These are phyloP conservation scores for Hylaea fasciaria DNA, from an alignment of 2,888 invertebrate genomes.

Conservation along the genomic window DNA sequence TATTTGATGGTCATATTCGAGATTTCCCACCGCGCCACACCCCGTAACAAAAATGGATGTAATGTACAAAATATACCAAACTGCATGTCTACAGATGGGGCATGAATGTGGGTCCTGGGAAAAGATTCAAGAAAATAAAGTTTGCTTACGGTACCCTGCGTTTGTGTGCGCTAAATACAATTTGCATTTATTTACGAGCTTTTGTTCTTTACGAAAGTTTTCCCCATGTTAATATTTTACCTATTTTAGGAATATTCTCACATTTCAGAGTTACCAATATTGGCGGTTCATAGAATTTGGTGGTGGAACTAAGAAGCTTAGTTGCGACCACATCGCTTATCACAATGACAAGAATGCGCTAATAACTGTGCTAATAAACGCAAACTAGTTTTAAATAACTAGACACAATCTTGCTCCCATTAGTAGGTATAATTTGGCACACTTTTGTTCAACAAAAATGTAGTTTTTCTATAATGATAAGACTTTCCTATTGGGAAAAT, in stretches of 20 bases:
- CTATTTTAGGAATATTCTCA: neutral
- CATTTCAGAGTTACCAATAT: no score
- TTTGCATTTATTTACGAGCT: conserved; percentile 18
- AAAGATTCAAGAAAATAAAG: conserved; percentile 9
- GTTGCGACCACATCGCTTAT: no score
- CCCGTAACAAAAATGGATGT: neutral
- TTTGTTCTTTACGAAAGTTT: conserved; percentile 8
- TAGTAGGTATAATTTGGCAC: no score
- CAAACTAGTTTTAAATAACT: no score
- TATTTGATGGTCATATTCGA: neutral
- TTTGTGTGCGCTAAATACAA: conserved; percentile 13
- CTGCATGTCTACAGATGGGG: neutral
- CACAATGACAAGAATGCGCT: no score
- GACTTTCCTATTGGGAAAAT: no score
- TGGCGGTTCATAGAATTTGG: no score
- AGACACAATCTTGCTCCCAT: no score
- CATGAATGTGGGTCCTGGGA: neutral
- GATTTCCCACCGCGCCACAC: neutral
- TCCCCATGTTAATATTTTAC: conserved; percentile 5
- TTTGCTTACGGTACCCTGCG: conserved; percentile 12
- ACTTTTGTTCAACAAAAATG: no score
- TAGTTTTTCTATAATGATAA: no score
- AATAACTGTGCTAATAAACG: no score
- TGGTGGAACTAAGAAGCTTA: no score
- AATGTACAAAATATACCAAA: neutral